Base-by-base conservation (phyloP, 2,113 vertebrate genomes). In the Athene cunicularia region DNA sequence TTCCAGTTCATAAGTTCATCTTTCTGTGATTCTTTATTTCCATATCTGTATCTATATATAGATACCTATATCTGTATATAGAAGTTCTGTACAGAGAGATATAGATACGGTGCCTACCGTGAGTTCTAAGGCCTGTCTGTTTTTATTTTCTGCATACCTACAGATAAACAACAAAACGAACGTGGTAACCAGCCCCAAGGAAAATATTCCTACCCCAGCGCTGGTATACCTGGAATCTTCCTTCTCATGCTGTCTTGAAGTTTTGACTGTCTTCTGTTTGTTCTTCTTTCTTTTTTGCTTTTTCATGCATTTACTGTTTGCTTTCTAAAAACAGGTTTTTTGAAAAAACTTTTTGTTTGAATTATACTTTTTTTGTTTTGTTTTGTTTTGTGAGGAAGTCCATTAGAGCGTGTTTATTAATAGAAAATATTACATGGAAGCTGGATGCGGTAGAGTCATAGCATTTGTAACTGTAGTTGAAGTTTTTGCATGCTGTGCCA, bases 151-250 rank as follows among this genome's bases (percentile, higher is more conserved):
- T 98, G 97, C 98, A 98, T 98, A 98, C 93, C 98, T 99, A 98
- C 99, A 99, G 99, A 99, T 99, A 98, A 99, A 99, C 99, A 99
- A 98, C 99, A 99, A 99, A 99, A 98, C 99, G 98, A 99, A 99
- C 99, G 99, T 99, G 98, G 98, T 99, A 98, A 99, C 98, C 98
- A 99, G 99, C 98, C 98, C 99, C 97, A 99, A 99, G 99, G 99
- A 99, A 98, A 98, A 99, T 98, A 98, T 98, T 95, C 98, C 99
- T 97, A 98, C 99, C 98, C 99, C 99, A 60, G 99, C 99, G 98
- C 99, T 99, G 99, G 99, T 99, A 99, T 99, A 99, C 97, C 98
- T 98, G 96, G 96, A 98, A 96, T 98, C 97, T 98, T 97, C 97
- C 97, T 97, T 96, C 94, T 96, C 98, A 95, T 96, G 95, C 96